Conservation (phyloP, 2,113 vertebrate species). For the Oenanthe melanoleuca region DNA sequence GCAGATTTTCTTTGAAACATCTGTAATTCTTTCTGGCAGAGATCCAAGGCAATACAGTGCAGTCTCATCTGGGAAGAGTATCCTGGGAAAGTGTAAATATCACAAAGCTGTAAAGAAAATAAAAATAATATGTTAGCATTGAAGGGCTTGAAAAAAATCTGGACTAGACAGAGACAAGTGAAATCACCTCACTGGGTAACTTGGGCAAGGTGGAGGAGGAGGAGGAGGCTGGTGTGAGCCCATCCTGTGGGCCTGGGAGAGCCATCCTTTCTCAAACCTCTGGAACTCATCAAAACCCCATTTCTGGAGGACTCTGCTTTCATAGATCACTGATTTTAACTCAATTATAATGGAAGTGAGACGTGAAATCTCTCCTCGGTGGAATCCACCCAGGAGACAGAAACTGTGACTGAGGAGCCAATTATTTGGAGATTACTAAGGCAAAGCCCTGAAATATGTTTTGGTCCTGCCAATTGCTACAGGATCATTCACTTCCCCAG, state of each 20-base stretch:
- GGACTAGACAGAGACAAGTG: background rate
- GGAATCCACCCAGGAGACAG: background rate
- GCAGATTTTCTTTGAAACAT: conserved; percentile 31
- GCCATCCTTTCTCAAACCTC: background rate
- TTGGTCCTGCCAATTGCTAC: background rate
- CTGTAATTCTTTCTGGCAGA: conserved; percentile 30
- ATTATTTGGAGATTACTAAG: background rate
- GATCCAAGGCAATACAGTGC: background rate
- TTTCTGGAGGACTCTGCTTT: background rate
- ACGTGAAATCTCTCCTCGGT: background rate
- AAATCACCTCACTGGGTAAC: background rate
- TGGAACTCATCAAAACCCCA: background rate
- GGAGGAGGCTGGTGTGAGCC: background rate
- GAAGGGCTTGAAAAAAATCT: background rate
- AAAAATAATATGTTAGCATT: background rate
- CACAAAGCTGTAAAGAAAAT: background rate
- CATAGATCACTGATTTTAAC: background rate
- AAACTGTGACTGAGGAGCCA: background rate
- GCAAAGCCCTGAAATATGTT: background rate
- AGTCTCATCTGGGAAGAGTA: conserved; percentile 2
- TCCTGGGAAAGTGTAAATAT: conserved; percentile 21
- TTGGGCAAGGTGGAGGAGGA: accelerated
- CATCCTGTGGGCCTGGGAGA: background rate
- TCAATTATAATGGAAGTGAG: background rate
- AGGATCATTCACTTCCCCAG: background rate